Conservation (phyloP, 2,888 invertebrate species). For the Ernsta delagoae region DNA sequence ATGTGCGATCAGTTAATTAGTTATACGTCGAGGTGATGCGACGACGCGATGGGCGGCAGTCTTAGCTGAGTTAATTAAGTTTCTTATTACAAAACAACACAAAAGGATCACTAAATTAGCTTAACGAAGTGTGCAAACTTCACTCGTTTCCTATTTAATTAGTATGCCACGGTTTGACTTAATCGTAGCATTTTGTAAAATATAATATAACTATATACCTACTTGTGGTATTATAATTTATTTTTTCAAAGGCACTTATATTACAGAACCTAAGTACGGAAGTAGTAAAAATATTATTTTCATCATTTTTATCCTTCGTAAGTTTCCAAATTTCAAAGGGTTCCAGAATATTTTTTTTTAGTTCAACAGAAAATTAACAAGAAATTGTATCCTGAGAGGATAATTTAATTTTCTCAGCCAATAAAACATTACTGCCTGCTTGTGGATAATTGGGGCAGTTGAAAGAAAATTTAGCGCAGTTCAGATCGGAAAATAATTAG, state of each 20-base stretch:
- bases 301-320: too few relatives aligned
- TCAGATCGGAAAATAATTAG: conserved; percentile 77
- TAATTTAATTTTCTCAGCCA: conserved; percentile 9
- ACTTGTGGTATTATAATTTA: too few relatives aligned
- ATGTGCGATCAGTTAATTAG: conserved; percentile 37
- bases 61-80: conserved; percentile 63
- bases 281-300: too few relatives aligned
- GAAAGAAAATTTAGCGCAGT: conserved; percentile 44
- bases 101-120: conserved; percentile 56
- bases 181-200: not conserved
- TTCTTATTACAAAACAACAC: conserved; percentile 59
- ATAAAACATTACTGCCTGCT: conserved; percentile 22
- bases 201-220: too few relatives aligned
- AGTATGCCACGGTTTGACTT: conserved; percentile 11
- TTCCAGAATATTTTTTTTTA: not conserved
- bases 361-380: not conserved
- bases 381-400: not conserved
- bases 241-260: too few relatives aligned
- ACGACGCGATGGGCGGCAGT: conserved; percentile 43
- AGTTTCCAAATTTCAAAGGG: too few relatives aligned
- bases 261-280: too few relatives aligned
- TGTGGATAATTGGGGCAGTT: conserved; percentile 23
- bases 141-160: conserved; percentile 31
- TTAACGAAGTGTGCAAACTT: conserved; percentile 47
- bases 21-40: conserved; percentile 43